Evolutionary conservation across 2,888 invertebrate genomes (phyloP).

Genomic region (Protodeltote pygarga): DNA sequence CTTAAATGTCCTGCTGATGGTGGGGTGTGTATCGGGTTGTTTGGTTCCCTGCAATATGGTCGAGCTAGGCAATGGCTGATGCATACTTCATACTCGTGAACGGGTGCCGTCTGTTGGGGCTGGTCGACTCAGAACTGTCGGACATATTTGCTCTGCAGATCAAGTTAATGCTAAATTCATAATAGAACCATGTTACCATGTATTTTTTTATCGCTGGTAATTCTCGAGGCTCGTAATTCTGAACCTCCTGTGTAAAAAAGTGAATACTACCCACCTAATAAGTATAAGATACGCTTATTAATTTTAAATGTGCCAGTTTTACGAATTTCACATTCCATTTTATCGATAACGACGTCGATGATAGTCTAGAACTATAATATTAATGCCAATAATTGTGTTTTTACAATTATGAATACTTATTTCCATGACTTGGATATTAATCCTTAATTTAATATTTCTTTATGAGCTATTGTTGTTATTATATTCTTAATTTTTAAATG

Average conservation of each 20-base stretch:
- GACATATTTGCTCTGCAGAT: not conserved
- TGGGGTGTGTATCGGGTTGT: slow-evolving; percentile 16
- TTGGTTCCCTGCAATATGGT: slow-evolving; percentile 19
- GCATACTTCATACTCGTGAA: slow-evolving; percentile 17
- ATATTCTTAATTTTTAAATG: too few species aligned
- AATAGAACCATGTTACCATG: too few species aligned
- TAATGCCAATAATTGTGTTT: too few species aligned
- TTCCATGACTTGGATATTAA: too few species aligned
- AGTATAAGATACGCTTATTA: not conserved
- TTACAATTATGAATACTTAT: too few species aligned
- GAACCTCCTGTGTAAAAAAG: not conserved
- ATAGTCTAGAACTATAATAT: too few species aligned
- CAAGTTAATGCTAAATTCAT: not conserved
- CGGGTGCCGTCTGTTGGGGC: slow-evolving; percentile 11
- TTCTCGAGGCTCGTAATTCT: too few species aligned
- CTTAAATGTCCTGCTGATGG: slow-evolving; percentile 10
- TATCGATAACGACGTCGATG: too few species aligned
- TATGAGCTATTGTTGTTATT: not conserved
- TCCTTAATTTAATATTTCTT: not conserved
- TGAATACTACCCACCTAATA: slow-evolving; percentile 1
- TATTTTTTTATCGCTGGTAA: not conserved
- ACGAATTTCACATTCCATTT: too few species aligned
- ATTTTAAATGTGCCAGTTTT: not conserved
- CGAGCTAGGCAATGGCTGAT: slow-evolving; percentile 20
- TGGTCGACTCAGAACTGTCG: slow-evolving; percentile 3